phyloP scores from a whole-genome alignment of 2,888 invertebrate species.

The Melitaea athalia region DNA sequence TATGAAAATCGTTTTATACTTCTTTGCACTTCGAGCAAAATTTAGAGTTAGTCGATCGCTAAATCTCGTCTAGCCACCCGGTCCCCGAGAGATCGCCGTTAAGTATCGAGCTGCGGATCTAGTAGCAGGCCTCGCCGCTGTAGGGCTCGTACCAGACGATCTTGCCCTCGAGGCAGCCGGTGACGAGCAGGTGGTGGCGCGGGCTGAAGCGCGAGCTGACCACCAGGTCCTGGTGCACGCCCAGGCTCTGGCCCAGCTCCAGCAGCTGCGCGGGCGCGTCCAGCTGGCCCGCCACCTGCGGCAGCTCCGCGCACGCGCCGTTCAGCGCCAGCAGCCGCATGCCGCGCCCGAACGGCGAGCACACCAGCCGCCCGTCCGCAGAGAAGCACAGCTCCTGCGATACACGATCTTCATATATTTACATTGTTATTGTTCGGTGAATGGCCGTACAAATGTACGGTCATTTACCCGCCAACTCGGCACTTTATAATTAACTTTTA shows the following conservation, averaged over 20 bases:
- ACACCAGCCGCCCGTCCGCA: conserved; percentile 93
- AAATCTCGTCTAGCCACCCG: too few species aligned
- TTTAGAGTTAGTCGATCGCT: too few species aligned
- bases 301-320: conserved; percentile 89
- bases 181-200: conserved; percentile 91
- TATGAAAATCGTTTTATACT: too few species aligned
- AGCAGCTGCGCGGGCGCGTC: conserved; percentile 52
- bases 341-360: conserved; percentile 94
- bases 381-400: conserved; percentile 91
- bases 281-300: conserved; percentile 77
- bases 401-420: too few species aligned
- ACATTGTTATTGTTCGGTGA: too few species aligned
- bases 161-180: conserved; percentile 94
- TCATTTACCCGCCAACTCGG: too few species aligned
- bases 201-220: conserved; percentile 96
- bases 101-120: conserved; percentile 32
- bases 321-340: conserved; percentile 92
- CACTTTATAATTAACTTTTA: too few species aligned
- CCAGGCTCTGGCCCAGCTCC: conserved; percentile 87
- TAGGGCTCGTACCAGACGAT: conserved; percentile 94
- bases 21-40: too few species aligned
- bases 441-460: too few species aligned
- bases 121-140: conserved; percentile 66
- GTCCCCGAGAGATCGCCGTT: too few species aligned
- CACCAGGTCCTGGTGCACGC: conserved; percentile 90